These are phyloP conservation scores for Ormyrus labotus DNA, from an alignment of 2,888 invertebrate genomes.

Conservation along the genomic window DNA sequence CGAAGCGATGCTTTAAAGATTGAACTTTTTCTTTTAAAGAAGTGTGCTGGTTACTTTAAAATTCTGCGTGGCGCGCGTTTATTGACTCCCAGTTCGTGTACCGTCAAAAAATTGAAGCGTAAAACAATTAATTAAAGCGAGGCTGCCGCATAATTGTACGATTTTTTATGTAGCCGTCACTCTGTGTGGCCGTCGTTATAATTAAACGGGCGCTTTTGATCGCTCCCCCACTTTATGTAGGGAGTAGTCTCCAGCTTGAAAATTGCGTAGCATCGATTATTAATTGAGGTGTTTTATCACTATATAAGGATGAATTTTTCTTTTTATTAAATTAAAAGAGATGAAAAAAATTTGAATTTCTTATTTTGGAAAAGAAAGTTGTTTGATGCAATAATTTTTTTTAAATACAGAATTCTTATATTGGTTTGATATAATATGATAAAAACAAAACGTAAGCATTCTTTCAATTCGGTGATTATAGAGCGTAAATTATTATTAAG, in stretches of 20 bases:
- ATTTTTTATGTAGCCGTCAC: conserved; percentile 59
- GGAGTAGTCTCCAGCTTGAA: conserved; percentile 4
- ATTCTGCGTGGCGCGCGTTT: background rate
- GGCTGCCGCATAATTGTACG: conserved; percentile 59
- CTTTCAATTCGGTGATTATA: too few species aligned
- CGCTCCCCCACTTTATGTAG: too few species aligned
- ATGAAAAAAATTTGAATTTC: too few species aligned
- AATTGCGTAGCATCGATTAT: conserved; percentile 15
- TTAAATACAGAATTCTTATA: too few species aligned
- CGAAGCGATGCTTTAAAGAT: too few species aligned
- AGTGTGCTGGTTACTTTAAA: background rate
- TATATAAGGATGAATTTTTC: background rate
- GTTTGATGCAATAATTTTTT: too few species aligned
- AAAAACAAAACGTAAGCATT: too few species aligned
- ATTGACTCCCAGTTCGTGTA: background rate
- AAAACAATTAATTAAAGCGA: conserved; percentile 13
- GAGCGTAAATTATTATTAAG: too few species aligned
- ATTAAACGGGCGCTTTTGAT: conserved; percentile 24
- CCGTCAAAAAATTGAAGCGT: background rate
- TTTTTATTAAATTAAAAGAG: too few species aligned
- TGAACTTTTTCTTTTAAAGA: too few species aligned
- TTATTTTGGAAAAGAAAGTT: too few species aligned
- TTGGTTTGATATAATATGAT: too few species aligned
- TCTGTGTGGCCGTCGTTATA: conserved; percentile 27
- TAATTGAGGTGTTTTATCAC: background rate